Percentiles rank a stretch among this genome's conserved stretches.
Evolutionary conservation across 2,797 vertebrate genomes (phyloP).

Genomic region (Dipus sagitta): DNA sequence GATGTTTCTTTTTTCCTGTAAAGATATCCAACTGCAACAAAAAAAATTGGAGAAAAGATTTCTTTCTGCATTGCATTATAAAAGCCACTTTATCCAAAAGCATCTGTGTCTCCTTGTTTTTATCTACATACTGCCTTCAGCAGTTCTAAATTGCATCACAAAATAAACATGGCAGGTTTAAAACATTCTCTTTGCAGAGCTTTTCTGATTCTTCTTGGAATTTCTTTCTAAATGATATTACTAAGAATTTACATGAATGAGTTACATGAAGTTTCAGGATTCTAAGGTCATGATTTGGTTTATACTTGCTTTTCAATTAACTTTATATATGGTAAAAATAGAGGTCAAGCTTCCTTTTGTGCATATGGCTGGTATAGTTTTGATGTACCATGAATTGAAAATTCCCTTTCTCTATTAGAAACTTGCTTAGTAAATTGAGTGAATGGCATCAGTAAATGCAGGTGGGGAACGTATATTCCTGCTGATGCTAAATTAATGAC

Average conservation of each 20-base stretch:
- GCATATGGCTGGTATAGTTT: neutral
- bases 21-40: neutral
- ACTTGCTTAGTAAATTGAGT: neutral
- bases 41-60: conserved; percentile 7
- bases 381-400: neutral
- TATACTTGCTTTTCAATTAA: neutral
- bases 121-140: too few relatives aligned
- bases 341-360: neutral
- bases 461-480: neutral
- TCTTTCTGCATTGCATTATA: neutral
- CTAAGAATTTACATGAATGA: neutral
- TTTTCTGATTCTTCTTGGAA: neutral
- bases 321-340: neutral
- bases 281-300: neutral
- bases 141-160: neutral
- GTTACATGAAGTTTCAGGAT: neutral
- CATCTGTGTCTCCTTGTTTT: neutral
- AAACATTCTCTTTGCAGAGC: neutral
- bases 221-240: neutral
- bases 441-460: neutral
- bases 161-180: neutral
- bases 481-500: neutral
- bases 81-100: neutral
- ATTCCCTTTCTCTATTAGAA: neutral
- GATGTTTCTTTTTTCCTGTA: neutral